phyloP scores from a whole-genome alignment of 2,888 invertebrate species.

The Tetanocera ferruginea region DNA sequence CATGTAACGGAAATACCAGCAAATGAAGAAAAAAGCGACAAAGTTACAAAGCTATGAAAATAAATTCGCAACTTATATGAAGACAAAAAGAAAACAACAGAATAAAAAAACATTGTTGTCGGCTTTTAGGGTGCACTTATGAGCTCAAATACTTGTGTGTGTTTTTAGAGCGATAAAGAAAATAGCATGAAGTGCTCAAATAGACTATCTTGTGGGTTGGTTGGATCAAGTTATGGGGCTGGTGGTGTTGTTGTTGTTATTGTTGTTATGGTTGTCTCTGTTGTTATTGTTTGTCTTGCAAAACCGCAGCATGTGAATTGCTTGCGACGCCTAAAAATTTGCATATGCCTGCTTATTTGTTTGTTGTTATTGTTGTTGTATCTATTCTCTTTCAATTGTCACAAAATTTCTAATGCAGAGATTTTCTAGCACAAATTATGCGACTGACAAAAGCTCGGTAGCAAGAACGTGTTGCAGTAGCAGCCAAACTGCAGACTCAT shows the following conservation, averaged over 20 bases:
- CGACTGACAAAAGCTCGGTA: not conserved
- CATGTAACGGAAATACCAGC: slow-evolving; percentile 4
- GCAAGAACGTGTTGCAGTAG: not conserved
- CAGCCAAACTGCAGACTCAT: not conserved
- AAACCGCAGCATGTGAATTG: slow-evolving; percentile 3
- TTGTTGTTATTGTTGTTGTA: not conserved
- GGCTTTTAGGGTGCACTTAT: not conserved
- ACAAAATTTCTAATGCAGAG: not conserved
- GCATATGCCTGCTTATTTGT: not conserved
- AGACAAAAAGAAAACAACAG: not conserved
- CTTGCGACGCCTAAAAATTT: slow-evolving; percentile 13
- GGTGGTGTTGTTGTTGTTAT: not conserved
- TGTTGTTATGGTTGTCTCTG: not conserved
- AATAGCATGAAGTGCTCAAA: not conserved
- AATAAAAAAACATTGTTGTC: not conserved
- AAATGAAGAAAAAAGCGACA: not conserved
- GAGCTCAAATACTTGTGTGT: not conserved
- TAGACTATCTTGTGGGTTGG: too few relatives aligned
- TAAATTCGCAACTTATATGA: not conserved
- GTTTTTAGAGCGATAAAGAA: slow-evolving; percentile 30
- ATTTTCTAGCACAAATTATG: slow-evolving; percentile 20
- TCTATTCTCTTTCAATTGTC: not conserved
- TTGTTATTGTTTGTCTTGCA: not conserved
- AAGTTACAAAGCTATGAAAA: not conserved
- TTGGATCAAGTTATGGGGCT: not conserved